These are phyloP conservation scores for Crocodylus rhombifer DNA, from an alignment of 2,797 vertebrate genomes.

Conservation along the genomic window DNA sequence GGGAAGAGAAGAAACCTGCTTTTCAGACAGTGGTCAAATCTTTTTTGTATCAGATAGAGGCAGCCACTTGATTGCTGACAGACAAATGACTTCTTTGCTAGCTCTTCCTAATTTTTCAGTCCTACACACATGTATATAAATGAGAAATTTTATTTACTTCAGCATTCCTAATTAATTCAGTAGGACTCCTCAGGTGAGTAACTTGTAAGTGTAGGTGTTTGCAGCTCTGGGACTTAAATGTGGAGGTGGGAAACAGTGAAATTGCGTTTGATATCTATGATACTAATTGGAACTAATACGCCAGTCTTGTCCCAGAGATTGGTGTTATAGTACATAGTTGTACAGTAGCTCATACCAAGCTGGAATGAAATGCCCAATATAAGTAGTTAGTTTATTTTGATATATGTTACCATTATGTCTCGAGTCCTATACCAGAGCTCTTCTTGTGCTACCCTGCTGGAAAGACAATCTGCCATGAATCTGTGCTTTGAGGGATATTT, in stretches of 20 bases:
- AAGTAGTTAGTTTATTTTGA: conserved; percentile 68
- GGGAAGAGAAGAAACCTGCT: too few species aligned
- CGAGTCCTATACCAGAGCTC: conserved; percentile 52
- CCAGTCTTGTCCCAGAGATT: neutral
- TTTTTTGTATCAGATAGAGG: too few species aligned
- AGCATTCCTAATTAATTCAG: neutral
- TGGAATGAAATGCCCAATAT: neutral
- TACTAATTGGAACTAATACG: neutral
- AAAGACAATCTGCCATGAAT: conserved; percentile 78
- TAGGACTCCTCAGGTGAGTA: neutral
- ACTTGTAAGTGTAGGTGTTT: neutral
- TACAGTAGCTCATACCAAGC: conserved; percentile 1
- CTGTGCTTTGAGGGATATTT: conserved; percentile 73
- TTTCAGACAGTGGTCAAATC: too few species aligned
- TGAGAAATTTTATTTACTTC: neutral
- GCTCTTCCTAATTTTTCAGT: too few species aligned
- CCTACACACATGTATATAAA: too few species aligned
- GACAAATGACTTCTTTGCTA: too few species aligned
- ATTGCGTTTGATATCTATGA: neutral
- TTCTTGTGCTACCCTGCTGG: conserved; percentile 73
- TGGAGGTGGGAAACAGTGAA: neutral
- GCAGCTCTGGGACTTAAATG: neutral
- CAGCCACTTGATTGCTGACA: too few species aligned
- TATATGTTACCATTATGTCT: neutral
- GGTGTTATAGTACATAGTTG: neutral